Evolutionary conservation across 1,140 invertebrate genomes (phyloP).

Genomic region (Pseudomyrmex dendroicus): DNA sequence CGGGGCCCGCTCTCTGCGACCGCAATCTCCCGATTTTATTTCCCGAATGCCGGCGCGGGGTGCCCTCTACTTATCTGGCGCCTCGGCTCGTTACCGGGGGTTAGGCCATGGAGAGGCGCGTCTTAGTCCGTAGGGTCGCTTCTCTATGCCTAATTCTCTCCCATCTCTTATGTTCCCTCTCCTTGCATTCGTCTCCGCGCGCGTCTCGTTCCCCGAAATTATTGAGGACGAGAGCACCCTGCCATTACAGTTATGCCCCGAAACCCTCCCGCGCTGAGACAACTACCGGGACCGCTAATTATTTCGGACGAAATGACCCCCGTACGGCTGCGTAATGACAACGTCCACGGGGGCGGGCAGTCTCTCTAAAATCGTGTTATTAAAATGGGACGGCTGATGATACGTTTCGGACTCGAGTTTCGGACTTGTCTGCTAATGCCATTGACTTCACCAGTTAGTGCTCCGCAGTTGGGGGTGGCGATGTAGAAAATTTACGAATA

Average conservation of each 20-base stretch:
- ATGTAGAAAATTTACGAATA: neutral
- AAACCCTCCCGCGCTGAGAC: conserved; percentile 51
- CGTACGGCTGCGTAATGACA: conserved; percentile 73
- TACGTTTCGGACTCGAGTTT: conserved; percentile 56
- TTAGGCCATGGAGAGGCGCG: conserved; percentile 42
- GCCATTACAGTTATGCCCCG: conserved; percentile 73
- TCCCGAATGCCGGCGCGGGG: conserved; percentile 52
- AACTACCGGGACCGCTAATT: conserved; percentile 73
- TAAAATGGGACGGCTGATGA: conserved; percentile 73
- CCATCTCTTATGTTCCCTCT: conserved; percentile 14
- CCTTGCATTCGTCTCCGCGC: neutral
- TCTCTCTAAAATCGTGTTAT: conserved; percentile 69
- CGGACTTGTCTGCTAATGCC: conserved; percentile 8
- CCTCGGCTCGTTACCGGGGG: conserved; percentile 71
- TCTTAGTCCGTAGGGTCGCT: conserved; percentile 28
- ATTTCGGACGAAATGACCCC: conserved; percentile 71
- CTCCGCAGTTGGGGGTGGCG: neutral
- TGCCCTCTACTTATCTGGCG: conserved; percentile 79
- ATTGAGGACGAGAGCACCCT: conserved; percentile 63
- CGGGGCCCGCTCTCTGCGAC: neutral
- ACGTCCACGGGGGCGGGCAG: conserved; percentile 60
- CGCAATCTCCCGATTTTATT: conserved; percentile 65
- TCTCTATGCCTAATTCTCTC: conserved; percentile 68
- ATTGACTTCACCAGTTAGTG: conserved; percentile 25
- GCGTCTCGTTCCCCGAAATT: conserved; percentile 55